Evolutionary conservation across 2,888 invertebrate species (phyloP).

Genomic region (Agrochola lota): DNA sequence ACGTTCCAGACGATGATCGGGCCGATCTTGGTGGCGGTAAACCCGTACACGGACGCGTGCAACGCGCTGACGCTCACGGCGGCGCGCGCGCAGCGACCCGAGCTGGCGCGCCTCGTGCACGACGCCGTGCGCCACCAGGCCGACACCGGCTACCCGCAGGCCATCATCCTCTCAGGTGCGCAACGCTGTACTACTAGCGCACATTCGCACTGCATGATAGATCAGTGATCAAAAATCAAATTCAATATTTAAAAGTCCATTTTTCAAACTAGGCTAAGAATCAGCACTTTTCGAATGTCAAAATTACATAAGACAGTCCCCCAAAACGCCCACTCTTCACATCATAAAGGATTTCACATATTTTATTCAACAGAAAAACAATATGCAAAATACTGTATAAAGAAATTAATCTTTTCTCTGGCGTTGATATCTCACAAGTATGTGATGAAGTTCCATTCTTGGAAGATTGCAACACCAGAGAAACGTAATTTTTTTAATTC

Average conservation of each 20-base stretch:
- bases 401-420: not conserved
- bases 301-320: too few relatives aligned
- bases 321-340: too few relatives aligned
- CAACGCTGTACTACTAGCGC: not conserved
- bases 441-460: not conserved
- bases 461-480: not conserved
- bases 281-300: too few relatives aligned
- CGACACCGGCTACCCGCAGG: slow-evolving; percentile 98
- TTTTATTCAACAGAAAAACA: too few relatives aligned
- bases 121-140: slow-evolving; percentile 98
- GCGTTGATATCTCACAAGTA: not conserved
- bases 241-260: too few relatives aligned
- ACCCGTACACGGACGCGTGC: slow-evolving; percentile 96
- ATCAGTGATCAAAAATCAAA: not conserved
- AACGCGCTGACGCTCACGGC: slow-evolving; percentile 96
- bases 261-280: too few relatives aligned
- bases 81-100: slow-evolving; percentile 94
- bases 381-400: not conserved
- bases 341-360: too few relatives aligned
- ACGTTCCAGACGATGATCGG: slow-evolving; percentile 96
- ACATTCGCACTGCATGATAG: not conserved
- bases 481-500: not conserved
- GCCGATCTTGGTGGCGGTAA: slow-evolving; percentile 96
- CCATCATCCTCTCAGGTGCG: slow-evolving; percentile 96
- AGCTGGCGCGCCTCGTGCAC: slow-evolving; percentile 96